phyloP scores from a whole-genome alignment of 2,888 invertebrate genomes.

The Trissoscelio sp. region DNA sequence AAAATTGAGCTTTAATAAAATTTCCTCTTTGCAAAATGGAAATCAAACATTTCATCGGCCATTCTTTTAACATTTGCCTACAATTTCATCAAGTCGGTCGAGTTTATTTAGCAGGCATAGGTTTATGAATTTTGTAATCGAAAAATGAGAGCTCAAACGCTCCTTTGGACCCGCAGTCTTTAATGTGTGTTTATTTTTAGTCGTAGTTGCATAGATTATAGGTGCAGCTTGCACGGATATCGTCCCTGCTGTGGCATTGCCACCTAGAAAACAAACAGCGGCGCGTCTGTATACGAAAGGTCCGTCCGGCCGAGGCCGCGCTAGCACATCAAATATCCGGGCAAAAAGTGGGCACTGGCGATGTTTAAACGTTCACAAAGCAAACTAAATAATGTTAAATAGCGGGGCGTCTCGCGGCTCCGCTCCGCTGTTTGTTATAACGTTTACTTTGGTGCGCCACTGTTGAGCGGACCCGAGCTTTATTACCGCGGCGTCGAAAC shows the following conservation, averaged over 20 bases:
- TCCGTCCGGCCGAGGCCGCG: slow-evolving; percentile 66
- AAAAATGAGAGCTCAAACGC: slow-evolving; percentile 58
- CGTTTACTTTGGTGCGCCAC: slow-evolving; percentile 81
- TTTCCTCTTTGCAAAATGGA: too few relatives aligned
- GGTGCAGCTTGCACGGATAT: slow-evolving; percentile 60
- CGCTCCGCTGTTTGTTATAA: slow-evolving; percentile 81
- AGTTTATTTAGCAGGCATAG: slow-evolving; percentile 23
- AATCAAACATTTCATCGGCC: too few relatives aligned
- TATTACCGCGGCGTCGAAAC: slow-evolving; percentile 78
- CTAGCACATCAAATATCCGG: slow-evolving; percentile 78
- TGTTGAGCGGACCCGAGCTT: slow-evolving; percentile 76
- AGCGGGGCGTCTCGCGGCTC: slow-evolving; percentile 79
- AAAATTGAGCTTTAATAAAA: too few relatives aligned
- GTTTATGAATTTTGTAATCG: slow-evolving; percentile 27
- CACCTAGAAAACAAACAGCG: slow-evolving; percentile 80
- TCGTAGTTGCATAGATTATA: slow-evolving; percentile 67
- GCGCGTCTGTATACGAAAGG: slow-evolving; percentile 72
- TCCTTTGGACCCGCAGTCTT: slow-evolving; percentile 53
- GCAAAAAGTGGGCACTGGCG: slow-evolving; percentile 78
- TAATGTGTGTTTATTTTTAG: slow-evolving; percentile 68
- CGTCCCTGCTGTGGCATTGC: slow-evolving; percentile 63
- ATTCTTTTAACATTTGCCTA: too few relatives aligned
- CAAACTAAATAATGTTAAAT: slow-evolving; percentile 83
- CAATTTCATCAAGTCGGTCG: not conserved
- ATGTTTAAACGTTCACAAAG: slow-evolving; percentile 82